Evolutionary conservation across 1,140 invertebrate genomes (phyloP).

Genomic region (Yoshiicerus persimilis): DNA sequence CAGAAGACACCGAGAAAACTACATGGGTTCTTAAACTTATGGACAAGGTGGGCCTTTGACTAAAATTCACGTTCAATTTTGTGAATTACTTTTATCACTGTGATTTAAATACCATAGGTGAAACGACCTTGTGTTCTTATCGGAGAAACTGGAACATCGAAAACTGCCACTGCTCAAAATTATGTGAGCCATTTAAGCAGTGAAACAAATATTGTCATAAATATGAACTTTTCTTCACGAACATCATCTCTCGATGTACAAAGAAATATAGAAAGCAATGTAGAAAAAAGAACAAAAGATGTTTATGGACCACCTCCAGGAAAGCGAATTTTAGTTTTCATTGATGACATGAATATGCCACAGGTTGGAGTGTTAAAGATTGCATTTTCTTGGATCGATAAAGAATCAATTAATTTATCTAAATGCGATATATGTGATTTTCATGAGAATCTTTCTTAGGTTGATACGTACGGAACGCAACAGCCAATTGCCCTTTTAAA

Average conservation of each 20-base stretch:
- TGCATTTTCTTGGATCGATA: constrained; percentile 15
- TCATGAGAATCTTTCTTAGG: constrained; percentile 53
- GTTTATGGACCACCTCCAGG: constrained; percentile 82
- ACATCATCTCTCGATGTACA: constrained; percentile 88
- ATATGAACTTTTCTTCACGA: constrained; percentile 86
- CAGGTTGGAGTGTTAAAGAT: constrained; percentile 59
- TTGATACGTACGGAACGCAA: constrained; percentile 82
- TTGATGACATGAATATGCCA: constrained; percentile 94
- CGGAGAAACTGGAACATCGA: constrained; percentile 86
- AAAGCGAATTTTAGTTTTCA: constrained; percentile 82
- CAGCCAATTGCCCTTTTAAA: constrained; percentile 89
- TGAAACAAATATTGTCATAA: constrained; percentile 59
- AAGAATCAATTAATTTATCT: constrained; percentile 29
- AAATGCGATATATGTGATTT: too few species aligned
- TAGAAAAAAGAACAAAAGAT: constrained; percentile 87
- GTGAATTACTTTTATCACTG: too few species aligned
- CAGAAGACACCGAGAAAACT: constrained; percentile 77
- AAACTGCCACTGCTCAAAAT: constrained; percentile 78
- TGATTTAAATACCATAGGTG: constrained; percentile 48
- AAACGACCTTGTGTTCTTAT: constrained; percentile 77
- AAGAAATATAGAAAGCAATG: constrained; percentile 76
- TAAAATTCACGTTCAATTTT: background rate
- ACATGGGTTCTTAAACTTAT: constrained; percentile 77
- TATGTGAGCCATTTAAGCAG: constrained; percentile 25
- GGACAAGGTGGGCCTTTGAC: constrained; percentile 67